Percentiles rank a stretch among this genome's conserved stretches.
phyloP scores from a whole-genome alignment of 2,113 vertebrate species.

The Nansenia antarctica region DNA sequence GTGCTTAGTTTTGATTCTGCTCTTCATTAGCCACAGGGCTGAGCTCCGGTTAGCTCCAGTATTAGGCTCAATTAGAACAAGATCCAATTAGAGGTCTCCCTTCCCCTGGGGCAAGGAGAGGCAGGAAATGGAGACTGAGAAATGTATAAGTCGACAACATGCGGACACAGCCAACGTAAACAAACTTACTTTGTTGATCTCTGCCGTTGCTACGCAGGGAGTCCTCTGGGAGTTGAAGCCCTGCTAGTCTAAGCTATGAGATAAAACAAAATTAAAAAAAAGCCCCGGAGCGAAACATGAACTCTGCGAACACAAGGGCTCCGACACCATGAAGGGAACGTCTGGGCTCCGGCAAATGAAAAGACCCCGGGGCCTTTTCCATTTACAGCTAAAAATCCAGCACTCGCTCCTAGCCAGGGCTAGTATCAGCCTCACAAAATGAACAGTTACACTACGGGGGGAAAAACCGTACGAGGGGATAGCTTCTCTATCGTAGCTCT shows the following conservation, averaged over 20 bases:
- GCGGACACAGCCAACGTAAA: conserved; percentile 98
- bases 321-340: conserved; percentile 99
- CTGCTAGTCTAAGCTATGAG: conserved; percentile 99
- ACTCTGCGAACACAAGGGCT: conserved; percentile 99
- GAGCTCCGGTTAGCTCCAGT: conserved; percentile 97
- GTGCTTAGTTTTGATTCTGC: conserved; percentile 97
- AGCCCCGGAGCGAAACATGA: conserved; percentile 96
- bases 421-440: conserved; percentile 99
- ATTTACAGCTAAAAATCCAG: conserved; percentile 99
- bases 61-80: conserved; percentile 99
- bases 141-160: conserved; percentile 99
- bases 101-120: conserved; percentile 97
- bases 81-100: conserved; percentile 99
- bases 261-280: conserved; percentile 83
- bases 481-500: conserved; percentile 70
- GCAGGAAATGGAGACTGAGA: conserved; percentile 99
- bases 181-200: conserved; percentile 99
- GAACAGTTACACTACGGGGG: conserved; percentile 96
- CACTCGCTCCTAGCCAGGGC: conserved; percentile 97
- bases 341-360: conserved; percentile 98
- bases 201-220: conserved; percentile 98
- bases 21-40: conserved; percentile 94
- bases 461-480: conserved; percentile 81
- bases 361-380: conserved; percentile 98
- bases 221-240: conserved; percentile 97